phyloP scores from a whole-genome alignment of 2,797 vertebrate species.

The Diglossa cyanea region DNA sequence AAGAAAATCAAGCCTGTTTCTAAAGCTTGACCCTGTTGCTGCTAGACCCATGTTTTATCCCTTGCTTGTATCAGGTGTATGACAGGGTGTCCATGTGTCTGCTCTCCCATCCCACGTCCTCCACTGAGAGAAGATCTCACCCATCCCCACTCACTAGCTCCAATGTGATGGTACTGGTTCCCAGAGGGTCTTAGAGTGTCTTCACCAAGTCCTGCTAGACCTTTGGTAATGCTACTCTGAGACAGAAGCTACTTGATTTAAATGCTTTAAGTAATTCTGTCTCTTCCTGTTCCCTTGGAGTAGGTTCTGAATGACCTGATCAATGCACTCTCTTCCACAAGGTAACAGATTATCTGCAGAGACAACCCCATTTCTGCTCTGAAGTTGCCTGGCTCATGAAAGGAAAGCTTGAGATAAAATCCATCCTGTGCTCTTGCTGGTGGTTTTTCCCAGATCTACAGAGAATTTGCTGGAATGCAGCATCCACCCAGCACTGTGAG shows the following conservation, averaged over 20 bases:
- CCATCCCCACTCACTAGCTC: background rate
- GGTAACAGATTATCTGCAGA: background rate
- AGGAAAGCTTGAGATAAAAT: background rate
- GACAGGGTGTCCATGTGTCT: background rate
- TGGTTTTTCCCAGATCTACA: background rate
- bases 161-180: rapidly evolving
- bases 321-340: background rate
- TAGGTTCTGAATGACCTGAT: background rate
- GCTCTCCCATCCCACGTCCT: rapidly evolving
- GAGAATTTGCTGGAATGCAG: background rate
- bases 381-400: background rate
- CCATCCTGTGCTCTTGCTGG: background rate
- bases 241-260: background rate
- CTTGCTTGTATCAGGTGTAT: background rate
- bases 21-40: background rate
- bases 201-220: background rate
- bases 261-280: background rate
- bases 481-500: background rate
- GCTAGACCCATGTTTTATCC: background rate
- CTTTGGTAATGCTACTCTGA: background rate
- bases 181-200: background rate
- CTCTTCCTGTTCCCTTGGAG: background rate
- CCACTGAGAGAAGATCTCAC: background rate
- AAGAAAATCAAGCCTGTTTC: background rate
- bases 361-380: background rate